Base-by-base conservation (phyloP, 2,113 vertebrate genomes). In the Pomatorhinus ruficollis region DNA sequence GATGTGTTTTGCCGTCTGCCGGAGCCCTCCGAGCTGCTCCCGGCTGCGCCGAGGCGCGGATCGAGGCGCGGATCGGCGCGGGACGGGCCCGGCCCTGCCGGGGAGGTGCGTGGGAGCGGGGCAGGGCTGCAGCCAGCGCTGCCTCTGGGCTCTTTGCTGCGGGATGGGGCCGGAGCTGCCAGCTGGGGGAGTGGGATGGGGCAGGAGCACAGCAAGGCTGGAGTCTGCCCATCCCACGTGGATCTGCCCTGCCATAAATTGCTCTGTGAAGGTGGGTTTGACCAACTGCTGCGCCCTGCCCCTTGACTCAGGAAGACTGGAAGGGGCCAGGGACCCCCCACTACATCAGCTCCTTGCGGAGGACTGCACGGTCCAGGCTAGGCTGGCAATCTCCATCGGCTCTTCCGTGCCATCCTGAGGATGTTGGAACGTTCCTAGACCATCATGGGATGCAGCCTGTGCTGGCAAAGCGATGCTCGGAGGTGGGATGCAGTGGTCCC, bases 131-230 rank as follows among this genome's bases (percentile, higher is more conserved):
- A 2, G 44, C 2, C 10, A 4, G 57, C 2, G 4, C 52, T 13
- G 10, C 20, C 9, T 15, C 4, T 0, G 5, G 6, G 45, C 6
- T 1, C 5, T 16, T n/a, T 0, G 1, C 7, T 1, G 31, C 0
- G 2, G 1, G 15, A 1, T 0, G 54, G n/a, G 27, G 31, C 44
- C 0, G 2, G 7, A 18, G n/a, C 5, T 7, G 71, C 4, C 0
- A 1, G 9, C 14, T 3, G 33, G 8, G 31, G 44, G 12, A 33
- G 49, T 0, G 3, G 56, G 77, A 22, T 5, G 5, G 40, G 31
- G 54, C 31, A n/a, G 45, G 57, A 4, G 6, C 30, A 6, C 65
- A 1, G 64, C 28, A 2, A 42, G 31, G 45, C 16, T 4, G 12
- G 27, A 13, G 30, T 7, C 53, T 6, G 17, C 50, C 6, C 16